A percentile compares a stretch with the other conserved stretches of the same genome.
These are phyloP conservation scores for Calliphora vicina DNA, from an alignment of 1,140 invertebrate species.

Conservation along the genomic window DNA sequence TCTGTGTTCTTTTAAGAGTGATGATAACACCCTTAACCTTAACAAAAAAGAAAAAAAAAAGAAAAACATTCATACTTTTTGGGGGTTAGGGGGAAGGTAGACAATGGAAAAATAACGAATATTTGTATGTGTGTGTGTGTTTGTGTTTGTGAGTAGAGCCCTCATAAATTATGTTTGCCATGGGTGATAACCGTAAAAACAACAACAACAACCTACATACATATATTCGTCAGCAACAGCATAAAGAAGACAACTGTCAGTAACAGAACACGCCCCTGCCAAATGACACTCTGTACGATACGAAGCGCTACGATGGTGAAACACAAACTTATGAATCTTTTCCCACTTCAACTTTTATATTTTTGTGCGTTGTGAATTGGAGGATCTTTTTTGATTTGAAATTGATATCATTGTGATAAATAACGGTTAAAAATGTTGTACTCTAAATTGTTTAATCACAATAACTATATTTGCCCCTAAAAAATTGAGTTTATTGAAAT, in stretches of 20 bases:
- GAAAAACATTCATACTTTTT: background rate
- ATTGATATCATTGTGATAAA: background rate
- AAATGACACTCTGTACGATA: slow-evolving; percentile 15
- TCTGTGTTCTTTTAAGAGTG: background rate
- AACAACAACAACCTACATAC: slow-evolving; percentile 14
- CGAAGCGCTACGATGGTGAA: background rate
- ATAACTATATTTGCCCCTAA: no score
- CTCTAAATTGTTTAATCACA: no score
- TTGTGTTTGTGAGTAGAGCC: background rate
- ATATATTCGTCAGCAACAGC: background rate
- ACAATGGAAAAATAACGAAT: background rate
- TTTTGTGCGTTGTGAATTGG: background rate
- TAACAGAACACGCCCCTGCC: slow-evolving; percentile 29
- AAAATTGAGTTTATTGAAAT: no score
- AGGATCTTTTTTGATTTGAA: background rate
- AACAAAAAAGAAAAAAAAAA: slow-evolving; percentile 20
- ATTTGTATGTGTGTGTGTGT: background rate
- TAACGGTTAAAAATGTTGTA: background rate
- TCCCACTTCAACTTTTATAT: background rate
- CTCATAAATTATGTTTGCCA: background rate
- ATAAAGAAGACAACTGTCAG: slow-evolving; percentile 25
- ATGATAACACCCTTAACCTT: slow-evolving; percentile 11
- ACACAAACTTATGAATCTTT: background rate
- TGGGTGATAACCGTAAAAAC: background rate
- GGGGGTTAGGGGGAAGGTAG: background rate